A percentile compares a stretch with the other conserved stretches of the same genome.
These are phyloP conservation scores for Trichosurus vulpecula DNA, from an alignment of 2,797 vertebrate species.

Conservation along the genomic window DNA sequence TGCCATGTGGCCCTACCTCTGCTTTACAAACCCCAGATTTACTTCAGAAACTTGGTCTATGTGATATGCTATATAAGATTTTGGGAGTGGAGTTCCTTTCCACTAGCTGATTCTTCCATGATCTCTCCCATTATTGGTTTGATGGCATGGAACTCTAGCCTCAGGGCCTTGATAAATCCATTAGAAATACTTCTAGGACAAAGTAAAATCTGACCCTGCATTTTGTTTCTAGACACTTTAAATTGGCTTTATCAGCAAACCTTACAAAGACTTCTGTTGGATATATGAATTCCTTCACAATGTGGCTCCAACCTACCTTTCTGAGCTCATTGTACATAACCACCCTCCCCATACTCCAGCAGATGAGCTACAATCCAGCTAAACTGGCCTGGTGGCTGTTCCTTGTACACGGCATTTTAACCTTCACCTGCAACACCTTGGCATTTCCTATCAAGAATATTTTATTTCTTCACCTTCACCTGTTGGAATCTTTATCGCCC, in stretches of 20 bases:
- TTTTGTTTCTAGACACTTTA: background rate
- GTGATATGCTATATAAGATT: conserved; percentile 4
- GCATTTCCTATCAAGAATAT: background rate
- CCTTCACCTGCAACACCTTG: background rate
- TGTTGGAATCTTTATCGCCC: background rate
- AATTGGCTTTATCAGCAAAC: background rate
- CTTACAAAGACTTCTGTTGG: background rate
- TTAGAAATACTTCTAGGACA: conserved; percentile 1
- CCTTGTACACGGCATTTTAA: background rate
- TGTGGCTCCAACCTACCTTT: background rate
- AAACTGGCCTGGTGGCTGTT: background rate
- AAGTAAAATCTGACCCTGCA: conserved; percentile 32
- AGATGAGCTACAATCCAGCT: background rate
- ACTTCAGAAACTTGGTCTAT: background rate
- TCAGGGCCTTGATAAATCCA: conserved; percentile 6
- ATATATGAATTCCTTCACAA: background rate
- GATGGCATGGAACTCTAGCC: background rate
- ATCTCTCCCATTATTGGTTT: background rate
- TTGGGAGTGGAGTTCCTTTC: background rate
- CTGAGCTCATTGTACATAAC: background rate
- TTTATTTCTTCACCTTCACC: background rate
- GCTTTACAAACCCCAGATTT: conserved; percentile 8
- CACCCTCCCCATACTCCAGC: background rate
- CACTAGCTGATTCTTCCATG: conserved; percentile 17
- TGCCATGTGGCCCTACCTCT: background rate